Evolutionary conservation across 2,113 vertebrate species (phyloP).

Genomic region (Etheostoma cragini): DNA sequence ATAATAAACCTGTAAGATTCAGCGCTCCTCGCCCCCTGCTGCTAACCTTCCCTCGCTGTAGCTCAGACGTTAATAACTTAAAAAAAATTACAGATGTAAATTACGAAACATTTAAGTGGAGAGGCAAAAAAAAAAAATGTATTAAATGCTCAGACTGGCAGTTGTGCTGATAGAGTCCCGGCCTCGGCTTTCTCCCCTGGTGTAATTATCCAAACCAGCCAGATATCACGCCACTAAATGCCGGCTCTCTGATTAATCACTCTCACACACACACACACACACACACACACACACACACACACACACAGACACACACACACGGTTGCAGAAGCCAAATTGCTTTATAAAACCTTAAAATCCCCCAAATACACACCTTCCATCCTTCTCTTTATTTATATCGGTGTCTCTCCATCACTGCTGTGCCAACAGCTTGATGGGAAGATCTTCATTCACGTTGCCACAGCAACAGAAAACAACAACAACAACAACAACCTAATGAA

Average conservation of each 20-base stretch:
- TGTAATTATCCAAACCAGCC: conserved; percentile 58
- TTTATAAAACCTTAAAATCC: not conserved
- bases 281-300: conserved; percentile 8
- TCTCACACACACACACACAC: conserved; percentile 5
- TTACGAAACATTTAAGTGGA: conserved; percentile 27
- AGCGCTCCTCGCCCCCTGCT: not conserved
- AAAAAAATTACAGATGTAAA: conserved; percentile 40
- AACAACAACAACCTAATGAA: not conserved
- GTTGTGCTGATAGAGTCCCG: conserved; percentile 33
- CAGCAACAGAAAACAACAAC: not conserved
- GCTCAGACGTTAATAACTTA: conserved; percentile 39
- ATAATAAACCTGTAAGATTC: not conserved
- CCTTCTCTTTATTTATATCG: not conserved
- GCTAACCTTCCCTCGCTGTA: conserved; percentile 14
- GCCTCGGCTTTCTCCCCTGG: conserved; percentile 31
- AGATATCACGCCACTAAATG: conserved; percentile 42
- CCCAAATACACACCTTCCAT: not conserved
- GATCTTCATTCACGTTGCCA: not conserved
- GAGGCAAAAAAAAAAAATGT: not conserved
- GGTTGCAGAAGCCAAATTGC: not conserved
- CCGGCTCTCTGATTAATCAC: conserved; percentile 50
- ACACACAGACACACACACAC: not conserved
- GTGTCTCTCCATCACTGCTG: not conserved
- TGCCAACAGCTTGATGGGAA: not conserved
- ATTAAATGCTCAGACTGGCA: conserved; percentile 26